A percentile compares a stretch with the other conserved stretches of the same genome.
Evolutionary conservation across 2,888 invertebrate genomes (phyloP).

Genomic region (Operophtera brumata): DNA sequence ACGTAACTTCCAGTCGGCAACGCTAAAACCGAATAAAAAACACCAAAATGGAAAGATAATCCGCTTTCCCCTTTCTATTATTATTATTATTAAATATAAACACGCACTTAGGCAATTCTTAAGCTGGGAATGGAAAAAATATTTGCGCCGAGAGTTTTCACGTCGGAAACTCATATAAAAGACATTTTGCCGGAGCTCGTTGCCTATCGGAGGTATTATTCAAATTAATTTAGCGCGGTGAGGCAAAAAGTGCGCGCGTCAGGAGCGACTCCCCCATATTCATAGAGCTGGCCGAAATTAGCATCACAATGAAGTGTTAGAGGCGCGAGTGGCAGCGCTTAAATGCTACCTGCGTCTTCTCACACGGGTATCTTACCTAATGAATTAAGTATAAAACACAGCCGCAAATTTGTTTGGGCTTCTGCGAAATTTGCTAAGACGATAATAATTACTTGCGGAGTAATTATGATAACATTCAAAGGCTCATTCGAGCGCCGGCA

Average conservation of each 20-base stretch:
- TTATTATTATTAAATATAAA: constrained; percentile 64
- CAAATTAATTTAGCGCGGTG: constrained; percentile 77
- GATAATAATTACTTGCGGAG: constrained; percentile 45
- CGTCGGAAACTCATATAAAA: constrained; percentile 74
- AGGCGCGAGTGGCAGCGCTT: constrained; percentile 68
- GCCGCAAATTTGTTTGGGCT: constrained; percentile 63
- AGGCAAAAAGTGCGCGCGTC: constrained; percentile 75
- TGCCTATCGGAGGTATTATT: constrained; percentile 77
- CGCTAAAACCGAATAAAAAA: constrained; percentile 33
- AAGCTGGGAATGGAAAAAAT: constrained; percentile 57
- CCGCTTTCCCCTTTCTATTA: constrained; percentile 45
- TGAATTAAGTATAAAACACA: constrained; percentile 69
- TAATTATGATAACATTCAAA: constrained; percentile 30
- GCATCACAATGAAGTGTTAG: constrained; percentile 79
- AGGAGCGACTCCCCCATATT: constrained; percentile 70
- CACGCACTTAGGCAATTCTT: constrained; percentile 58
- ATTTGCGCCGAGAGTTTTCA: constrained; percentile 58
- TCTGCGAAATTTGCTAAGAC: constrained; percentile 46
- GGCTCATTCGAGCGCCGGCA: constrained; percentile 24
- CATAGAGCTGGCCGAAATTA: constrained; percentile 77
- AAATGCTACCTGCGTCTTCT: constrained; percentile 69
- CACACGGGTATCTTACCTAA: constrained; percentile 71
- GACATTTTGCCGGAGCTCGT: constrained; percentile 68
- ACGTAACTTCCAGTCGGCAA: constrained; percentile 23
- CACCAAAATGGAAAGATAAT: constrained; percentile 45